Base-by-base conservation (phyloP, 2,113 vertebrate genomes). In the Zosterops pallidus region DNA sequence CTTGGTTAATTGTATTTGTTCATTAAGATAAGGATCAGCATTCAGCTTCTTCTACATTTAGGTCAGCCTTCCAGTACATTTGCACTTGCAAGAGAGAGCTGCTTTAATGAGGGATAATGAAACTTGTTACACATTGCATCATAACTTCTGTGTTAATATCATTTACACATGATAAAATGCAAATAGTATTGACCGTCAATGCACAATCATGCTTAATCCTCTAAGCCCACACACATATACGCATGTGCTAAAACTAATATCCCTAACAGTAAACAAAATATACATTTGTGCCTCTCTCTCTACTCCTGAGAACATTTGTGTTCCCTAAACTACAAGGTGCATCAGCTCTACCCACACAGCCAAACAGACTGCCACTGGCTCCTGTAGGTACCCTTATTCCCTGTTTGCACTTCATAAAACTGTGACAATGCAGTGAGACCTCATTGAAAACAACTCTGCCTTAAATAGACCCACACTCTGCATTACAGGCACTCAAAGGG, bases 51-150 rank as follows among this genome's bases (percentile, higher is more conserved):
- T 70, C 89, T 90, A 92, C 88, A 88, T 93, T 93, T 96, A 96
- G 94, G 94, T 96, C 93, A 88, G 76, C 94, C 93, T 96, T 97
- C 93, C 93, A 96, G 92, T 88, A 89, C 85, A 96, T 96, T 96
- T 96, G 92, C 95, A 96, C 93, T 96, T 96, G 93, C 85, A 97
- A 97, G 88, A 78, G 55, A 96, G 76, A 96, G 80, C 84, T 96
- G 79, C 85, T 90, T 95, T 95, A 96, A 97, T 94, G 90, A 95
- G 77, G 88, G 79, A 78, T 94, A 96, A 95, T 93, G 93, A 96
- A 95, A 90, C 71, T 29, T 77, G 91, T 79, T 77, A 26, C 3
- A 1, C 64, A 56, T 96, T 97, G 93, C 96, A 3, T 97, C 93
- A 96, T 94, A 82, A 88, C 90, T 96, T 93, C 92, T 96, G 56